These are phyloP conservation scores for Heliothis virescens DNA, from an alignment of 1,140 invertebrate species.

Conservation along the genomic window DNA sequence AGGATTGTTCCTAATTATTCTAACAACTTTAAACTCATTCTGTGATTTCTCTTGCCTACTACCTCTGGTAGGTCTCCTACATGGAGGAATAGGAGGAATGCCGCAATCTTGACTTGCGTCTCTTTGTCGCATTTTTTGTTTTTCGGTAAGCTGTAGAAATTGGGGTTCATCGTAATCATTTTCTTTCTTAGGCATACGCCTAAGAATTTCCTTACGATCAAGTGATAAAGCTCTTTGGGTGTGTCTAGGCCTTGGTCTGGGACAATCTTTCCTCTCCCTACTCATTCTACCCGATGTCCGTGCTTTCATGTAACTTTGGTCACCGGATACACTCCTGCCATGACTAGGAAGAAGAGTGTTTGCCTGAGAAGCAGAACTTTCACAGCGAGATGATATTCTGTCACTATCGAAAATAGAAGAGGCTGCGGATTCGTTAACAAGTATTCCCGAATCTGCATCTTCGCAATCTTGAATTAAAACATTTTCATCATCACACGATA, in stretches of 20 bases:
- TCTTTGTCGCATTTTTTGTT: constrained; percentile 81
- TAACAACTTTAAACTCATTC: constrained; percentile 88
- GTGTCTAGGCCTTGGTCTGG: constrained; percentile 73
- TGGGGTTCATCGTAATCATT: constrained; percentile 77
- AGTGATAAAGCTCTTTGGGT: constrained; percentile 85
- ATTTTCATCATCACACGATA: constrained; percentile 88
- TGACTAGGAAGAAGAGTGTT: constrained; percentile 77
- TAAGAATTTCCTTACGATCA: constrained; percentile 85
- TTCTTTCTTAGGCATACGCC: constrained; percentile 80
- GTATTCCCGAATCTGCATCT: constrained; percentile 91
- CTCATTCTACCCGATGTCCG: constrained; percentile 76
- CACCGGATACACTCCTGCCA: constrained; percentile 82
- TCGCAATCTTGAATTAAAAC: constrained; percentile 87
- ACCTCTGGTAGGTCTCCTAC: constrained; percentile 78
- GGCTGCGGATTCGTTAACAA: constrained; percentile 90
- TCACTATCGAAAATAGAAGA: constrained; percentile 89
- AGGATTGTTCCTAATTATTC: constrained; percentile 89
- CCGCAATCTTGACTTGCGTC: constrained; percentile 79
- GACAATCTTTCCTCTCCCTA: constrained; percentile 72
- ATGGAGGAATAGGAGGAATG: constrained; percentile 83
- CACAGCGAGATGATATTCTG: constrained; percentile 86
- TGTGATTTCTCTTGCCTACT: constrained; percentile 80
- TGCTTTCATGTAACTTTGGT: constrained; percentile 79
- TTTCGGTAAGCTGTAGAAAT: constrained; percentile 81
- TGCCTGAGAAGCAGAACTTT: constrained; percentile 86